Evolutionary conservation across 2,797 vertebrate species (phyloP), one percentile per base, ranked within the genome.

Genomic region (Natrix natrix): DNA sequence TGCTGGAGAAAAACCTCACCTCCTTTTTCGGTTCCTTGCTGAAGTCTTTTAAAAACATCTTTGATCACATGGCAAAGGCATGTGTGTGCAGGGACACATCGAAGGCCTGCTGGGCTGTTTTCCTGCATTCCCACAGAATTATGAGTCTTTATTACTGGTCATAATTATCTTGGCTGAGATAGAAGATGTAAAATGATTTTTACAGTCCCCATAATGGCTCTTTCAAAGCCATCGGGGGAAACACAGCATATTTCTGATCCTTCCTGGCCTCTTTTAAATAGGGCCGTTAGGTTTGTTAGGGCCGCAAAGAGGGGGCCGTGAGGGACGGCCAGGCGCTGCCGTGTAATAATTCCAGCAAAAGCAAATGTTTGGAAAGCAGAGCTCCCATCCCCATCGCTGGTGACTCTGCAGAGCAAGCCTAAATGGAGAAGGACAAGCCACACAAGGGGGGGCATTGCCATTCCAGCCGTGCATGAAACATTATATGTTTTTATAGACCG

Each of bases 141-240:
- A 87, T 69, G 43, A 93, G 8, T 0, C 57, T 37, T 0, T 28
- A 3, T 4, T 59, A 0, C 61, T 2, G 69, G 8, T 52, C 89
- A 3, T 28, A 86, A 54, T 66, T 56, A 90, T 86, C 59, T 14
- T 32, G 89, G 91, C 54, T 69, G 32, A 92, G n/a, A 57, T 78
- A 91, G 14, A 32, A 0, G 0, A 1, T 0, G 0, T 1, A n/a
- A n/a, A 66, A 87, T 17, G 57, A 26, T 43, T 63, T 0, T 0
- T 0, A 22, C n/a, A 13, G 48, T 60, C 63, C 55, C 26, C 56
- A 14, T 28, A 90, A 10, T 3, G 0, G 3, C 12, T 89, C 54
- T 16, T 66, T 59, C 32, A 11, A 87, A 60, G 12, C 28, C 60
- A 16, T 0, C 12, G 74, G 56, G 7, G 60, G 92, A 69, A 89